Conservation (phyloP, 2,888 invertebrate species). For the Stramonita haemastoma region DNA sequence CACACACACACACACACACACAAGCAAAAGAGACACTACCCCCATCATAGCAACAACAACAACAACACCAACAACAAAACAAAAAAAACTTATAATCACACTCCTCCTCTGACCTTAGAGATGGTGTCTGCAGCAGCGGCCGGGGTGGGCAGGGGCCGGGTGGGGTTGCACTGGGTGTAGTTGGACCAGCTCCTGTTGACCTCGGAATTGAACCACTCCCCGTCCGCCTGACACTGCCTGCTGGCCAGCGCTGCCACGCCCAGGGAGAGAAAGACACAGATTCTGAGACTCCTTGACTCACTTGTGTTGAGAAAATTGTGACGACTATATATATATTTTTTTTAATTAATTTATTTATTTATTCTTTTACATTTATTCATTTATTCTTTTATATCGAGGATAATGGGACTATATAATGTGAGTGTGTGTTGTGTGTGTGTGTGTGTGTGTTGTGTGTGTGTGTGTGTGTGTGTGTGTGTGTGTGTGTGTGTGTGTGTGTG, state of each 20-base stretch:
- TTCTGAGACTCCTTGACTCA: no score
- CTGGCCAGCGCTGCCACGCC: constrained; percentile 56
- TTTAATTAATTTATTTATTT: no score
- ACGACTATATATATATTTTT: no score
- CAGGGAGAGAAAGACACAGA: no score
- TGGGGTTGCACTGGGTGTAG: constrained; percentile 57
- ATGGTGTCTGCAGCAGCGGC: constrained; percentile 3
- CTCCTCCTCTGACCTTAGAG: neutral
- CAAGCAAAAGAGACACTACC: no score
- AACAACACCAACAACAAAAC: no score
- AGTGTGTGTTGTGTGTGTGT: no score
- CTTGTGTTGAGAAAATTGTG: no score
- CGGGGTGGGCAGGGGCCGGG: neutral
- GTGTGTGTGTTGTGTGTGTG: neutral
- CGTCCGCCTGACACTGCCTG: constrained; percentile 59
- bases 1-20: neutral
- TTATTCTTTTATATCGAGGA: no score
- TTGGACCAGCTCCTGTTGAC: constrained; percentile 68
- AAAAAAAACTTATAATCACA: neutral
- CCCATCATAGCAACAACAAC: no score
- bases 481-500: neutral
- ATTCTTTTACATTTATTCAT: no score
- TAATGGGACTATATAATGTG: no score
- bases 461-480: constrained; percentile 19
- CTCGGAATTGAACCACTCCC: constrained; percentile 61